These are phyloP conservation scores for Triplophysa rosa DNA, from an alignment of 2,113 vertebrate species.

Conservation along the genomic window DNA sequence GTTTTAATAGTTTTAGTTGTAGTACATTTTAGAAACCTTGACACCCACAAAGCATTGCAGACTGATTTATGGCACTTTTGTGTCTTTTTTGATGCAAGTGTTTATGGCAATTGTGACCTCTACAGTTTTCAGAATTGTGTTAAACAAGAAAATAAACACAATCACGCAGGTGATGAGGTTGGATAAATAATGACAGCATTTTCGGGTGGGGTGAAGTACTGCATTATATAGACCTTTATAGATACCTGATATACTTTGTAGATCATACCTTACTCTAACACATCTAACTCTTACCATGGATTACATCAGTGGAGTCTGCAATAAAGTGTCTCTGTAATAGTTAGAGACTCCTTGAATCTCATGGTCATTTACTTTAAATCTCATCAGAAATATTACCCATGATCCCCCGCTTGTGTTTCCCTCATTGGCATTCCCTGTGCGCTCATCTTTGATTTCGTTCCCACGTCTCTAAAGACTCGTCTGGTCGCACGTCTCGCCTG, in stretches of 20 bases:
- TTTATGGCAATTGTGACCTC: too few species aligned
- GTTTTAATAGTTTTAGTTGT: too few species aligned
- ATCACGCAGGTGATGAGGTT: too few species aligned
- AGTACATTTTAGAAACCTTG: too few species aligned
- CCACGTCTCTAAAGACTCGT: slow-evolving; percentile 32
- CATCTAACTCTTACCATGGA: slow-evolving; percentile 1
- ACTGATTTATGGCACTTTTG: too few species aligned
- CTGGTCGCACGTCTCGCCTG: slow-evolving; percentile 26
- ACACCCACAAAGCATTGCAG: too few species aligned
- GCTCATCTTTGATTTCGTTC: slow-evolving; percentile 20
- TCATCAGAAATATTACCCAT: slow-evolving; percentile 15
- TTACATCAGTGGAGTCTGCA: neutral
- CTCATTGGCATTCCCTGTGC: slow-evolving; percentile 41
- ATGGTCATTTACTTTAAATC: slow-evolving; percentile 30
- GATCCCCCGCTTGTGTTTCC: slow-evolving; percentile 8
- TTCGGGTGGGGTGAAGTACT: too few species aligned
- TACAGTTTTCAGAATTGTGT: too few species aligned
- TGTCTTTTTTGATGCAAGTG: too few species aligned
- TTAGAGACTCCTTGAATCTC: slow-evolving; percentile 7
- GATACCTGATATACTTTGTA: too few species aligned
- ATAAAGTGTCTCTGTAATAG: slow-evolving; percentile 1
- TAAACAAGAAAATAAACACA: too few species aligned
- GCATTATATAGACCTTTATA: neutral
- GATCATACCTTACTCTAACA: neutral
- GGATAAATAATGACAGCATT: too few species aligned